phyloP scores from a whole-genome alignment of 2,797 vertebrate species.

The Microctenopoma lineatum region DNA sequence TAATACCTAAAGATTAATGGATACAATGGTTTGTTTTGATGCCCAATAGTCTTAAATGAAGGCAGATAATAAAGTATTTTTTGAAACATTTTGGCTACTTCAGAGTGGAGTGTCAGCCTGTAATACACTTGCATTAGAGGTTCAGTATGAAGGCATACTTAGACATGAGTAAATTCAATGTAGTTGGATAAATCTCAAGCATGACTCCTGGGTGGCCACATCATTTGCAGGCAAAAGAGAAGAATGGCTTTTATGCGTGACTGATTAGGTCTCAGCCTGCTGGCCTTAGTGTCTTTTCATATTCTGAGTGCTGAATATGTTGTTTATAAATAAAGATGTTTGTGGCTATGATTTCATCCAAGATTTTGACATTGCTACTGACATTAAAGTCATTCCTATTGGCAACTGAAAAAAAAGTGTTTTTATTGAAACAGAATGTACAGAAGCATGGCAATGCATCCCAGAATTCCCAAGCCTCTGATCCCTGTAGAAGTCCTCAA shows the following conservation, averaged over 20 bases:
- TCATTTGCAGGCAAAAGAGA: slow-evolving; percentile 65
- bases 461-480: slow-evolving; percentile 38
- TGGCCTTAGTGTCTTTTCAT: slow-evolving; percentile 57
- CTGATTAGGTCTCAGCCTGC: slow-evolving; percentile 63
- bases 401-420: slow-evolving; percentile 15
- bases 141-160: slow-evolving; percentile 11
- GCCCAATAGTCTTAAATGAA: neutral
- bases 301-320: slow-evolving; percentile 54
- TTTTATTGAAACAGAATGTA: slow-evolving; percentile 42
- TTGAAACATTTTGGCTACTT: neutral
- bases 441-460: slow-evolving; percentile 50
- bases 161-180: slow-evolving; percentile 29
- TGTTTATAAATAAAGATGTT: slow-evolving; percentile 74
- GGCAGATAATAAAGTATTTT: slow-evolving; percentile 22
- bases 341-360: slow-evolving; percentile 59
- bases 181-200: slow-evolving; percentile 57
- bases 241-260: slow-evolving; percentile 69
- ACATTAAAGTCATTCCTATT: slow-evolving; percentile 63
- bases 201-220: slow-evolving; percentile 42
- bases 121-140: slow-evolving; percentile 3
- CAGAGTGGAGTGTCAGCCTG: neutral
- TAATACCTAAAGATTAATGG: slow-evolving; percentile 9
- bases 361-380: slow-evolving; percentile 67
- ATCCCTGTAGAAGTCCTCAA: slow-evolving; percentile 40
- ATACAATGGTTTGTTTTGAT: neutral